Percentiles rank a stretch among this genome's conserved stretches.
Conservation (phyloP, 1,140 invertebrate species). For the Phthorimaea operculella region DNA sequence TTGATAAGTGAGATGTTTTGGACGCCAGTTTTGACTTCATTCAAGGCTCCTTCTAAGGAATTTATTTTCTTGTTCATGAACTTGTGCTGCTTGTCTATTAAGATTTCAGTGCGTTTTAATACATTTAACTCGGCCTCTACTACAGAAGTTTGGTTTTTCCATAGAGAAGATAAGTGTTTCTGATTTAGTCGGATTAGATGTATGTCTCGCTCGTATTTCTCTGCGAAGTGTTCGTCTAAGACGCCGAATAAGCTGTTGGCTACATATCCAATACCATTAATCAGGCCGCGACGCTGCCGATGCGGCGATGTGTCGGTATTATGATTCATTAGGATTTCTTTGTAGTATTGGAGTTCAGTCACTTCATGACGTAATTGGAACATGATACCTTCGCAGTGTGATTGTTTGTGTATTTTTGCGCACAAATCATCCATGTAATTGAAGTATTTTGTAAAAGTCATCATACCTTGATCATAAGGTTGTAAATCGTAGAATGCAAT, state of each 20-base stretch:
- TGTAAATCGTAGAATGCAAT: constrained; percentile 22
- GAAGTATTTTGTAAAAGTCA: constrained; percentile 14
- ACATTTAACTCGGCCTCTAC: constrained; percentile 12
- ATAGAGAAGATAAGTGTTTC: constrained; percentile 7
- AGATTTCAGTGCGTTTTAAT: constrained; percentile 8
- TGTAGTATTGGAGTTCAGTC: constrained; percentile 24
- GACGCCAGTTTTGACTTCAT: neutral
- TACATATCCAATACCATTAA: constrained; percentile 24
- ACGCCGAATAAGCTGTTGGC: constrained; percentile 21
- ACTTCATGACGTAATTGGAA: constrained; percentile 22
- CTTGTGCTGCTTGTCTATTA: constrained; percentile 10
- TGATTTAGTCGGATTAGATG: constrained; percentile 10
- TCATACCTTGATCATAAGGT: constrained; percentile 19
- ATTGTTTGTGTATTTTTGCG: constrained; percentile 10
- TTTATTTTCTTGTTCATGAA: constrained; percentile 9
- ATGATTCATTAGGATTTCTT: constrained; percentile 18
- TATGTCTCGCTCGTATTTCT: constrained; percentile 14
- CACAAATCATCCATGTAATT: constrained; percentile 19
- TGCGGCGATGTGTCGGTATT: constrained; percentile 4
- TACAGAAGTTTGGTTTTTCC: constrained; percentile 11
- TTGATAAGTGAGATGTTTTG: constrained; percentile 10
- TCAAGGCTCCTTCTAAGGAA: neutral
- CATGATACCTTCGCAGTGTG: constrained; percentile 18
- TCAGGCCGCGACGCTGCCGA: constrained; percentile 17
- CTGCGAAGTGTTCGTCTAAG: constrained; percentile 10